phyloP scores from a whole-genome alignment of 2,113 vertebrate genomes.

The Lycocorax pyrrhopterus region DNA sequence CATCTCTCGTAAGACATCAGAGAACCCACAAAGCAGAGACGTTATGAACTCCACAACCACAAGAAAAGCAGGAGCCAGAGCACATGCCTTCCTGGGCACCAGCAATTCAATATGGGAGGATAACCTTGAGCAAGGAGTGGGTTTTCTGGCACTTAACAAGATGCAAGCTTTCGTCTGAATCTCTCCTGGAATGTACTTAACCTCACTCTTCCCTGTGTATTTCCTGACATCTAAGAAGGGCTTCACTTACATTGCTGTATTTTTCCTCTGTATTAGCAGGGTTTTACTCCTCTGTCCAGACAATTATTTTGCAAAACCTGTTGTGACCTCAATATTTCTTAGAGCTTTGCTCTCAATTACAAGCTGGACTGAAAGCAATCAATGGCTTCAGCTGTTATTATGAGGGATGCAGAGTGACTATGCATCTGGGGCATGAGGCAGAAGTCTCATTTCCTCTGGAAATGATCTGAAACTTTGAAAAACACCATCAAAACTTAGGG shows the following conservation, averaged over 20 bases:
- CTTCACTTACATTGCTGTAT: not conserved
- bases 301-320: slow-evolving; percentile 34
- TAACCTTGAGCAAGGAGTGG: slow-evolving; percentile 52
- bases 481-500: not conserved
- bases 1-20: slow-evolving; percentile 58
- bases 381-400: slow-evolving; percentile 13
- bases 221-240: slow-evolving; percentile 7
- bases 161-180: slow-evolving; percentile 2
- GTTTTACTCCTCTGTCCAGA: not conserved
- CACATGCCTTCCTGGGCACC: slow-evolving; percentile 47
- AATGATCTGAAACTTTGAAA: not conserved
- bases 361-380: slow-evolving; percentile 3
- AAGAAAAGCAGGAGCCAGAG: slow-evolving; percentile 57
- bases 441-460: slow-evolving; percentile 41
- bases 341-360: slow-evolving; percentile 37
- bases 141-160: slow-evolving; percentile 31
- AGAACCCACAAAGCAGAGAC: slow-evolving; percentile 53
- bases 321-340: slow-evolving; percentile 29
- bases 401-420: not conserved
- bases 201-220: not conserved
- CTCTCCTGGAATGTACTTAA: slow-evolving; percentile 23
- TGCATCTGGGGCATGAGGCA: not conserved
- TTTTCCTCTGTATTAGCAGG: not conserved
- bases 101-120: slow-evolving; percentile 37
- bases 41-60: slow-evolving; percentile 63